Evolutionary conservation across 1,140 invertebrate species (phyloP).

Genomic region (Calephelis nemesis): DNA sequence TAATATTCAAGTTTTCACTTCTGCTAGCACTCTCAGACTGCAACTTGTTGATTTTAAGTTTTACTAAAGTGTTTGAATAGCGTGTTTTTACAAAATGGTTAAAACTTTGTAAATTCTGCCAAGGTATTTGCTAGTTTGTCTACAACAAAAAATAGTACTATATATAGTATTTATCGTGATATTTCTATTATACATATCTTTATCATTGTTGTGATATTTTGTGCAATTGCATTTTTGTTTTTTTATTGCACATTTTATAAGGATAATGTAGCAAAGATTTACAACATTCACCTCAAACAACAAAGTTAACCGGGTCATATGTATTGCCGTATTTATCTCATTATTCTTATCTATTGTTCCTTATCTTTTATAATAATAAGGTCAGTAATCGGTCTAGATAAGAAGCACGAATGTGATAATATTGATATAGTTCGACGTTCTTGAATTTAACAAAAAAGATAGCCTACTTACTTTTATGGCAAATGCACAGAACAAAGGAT

Average conservation of each 20-base stretch:
- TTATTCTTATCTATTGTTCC: background rate
- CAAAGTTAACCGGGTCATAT: conserved; percentile 7
- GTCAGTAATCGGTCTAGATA: conserved; percentile 12
- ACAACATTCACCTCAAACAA: conserved; percentile 11
- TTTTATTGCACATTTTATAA: no score
- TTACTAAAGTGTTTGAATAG: no score
- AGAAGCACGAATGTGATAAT: background rate
- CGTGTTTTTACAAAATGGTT: no score
- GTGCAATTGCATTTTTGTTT: no score
- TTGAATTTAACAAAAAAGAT: conserved; percentile 1
- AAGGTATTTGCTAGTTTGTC: no score
- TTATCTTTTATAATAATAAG: conserved; percentile 5
- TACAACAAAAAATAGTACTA: no score
- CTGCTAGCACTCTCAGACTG: no score
- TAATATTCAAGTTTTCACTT: no score
- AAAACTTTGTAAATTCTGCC: no score
- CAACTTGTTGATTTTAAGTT: no score
- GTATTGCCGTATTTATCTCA: conserved; percentile 6
- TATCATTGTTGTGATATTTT: background rate
- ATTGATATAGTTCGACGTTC: conserved; percentile 3
- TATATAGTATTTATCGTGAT: no score
- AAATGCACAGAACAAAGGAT: no score
- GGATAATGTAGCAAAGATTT: background rate
- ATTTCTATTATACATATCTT: background rate
- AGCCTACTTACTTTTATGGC: background rate